Evolutionary conservation across 1,140 invertebrate species (phyloP).

Genomic region (Pomacea maculata): DNA sequence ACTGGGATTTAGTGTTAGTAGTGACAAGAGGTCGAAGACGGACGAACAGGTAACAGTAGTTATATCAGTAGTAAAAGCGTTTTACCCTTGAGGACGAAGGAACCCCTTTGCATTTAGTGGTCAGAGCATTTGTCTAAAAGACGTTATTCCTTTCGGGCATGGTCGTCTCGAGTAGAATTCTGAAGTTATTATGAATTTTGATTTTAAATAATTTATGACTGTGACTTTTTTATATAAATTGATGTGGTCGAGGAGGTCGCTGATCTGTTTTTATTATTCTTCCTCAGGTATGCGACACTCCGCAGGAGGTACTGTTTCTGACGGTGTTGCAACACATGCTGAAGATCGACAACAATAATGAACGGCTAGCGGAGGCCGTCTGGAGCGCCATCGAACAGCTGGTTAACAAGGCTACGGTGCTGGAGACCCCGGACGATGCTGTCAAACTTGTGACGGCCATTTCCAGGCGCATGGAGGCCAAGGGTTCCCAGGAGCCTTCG

Average conservation of each 20-base stretch:
- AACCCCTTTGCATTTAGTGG: too few relatives aligned
- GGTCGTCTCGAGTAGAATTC: too few relatives aligned
- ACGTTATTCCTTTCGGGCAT: too few relatives aligned
- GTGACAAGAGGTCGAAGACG: neutral
- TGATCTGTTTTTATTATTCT: too few relatives aligned
- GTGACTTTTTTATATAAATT: too few relatives aligned
- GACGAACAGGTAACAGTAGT: neutral
- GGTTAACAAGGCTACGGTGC: slow-evolving; percentile 86
- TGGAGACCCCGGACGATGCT: slow-evolving; percentile 80
- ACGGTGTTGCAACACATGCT: slow-evolving; percentile 91
- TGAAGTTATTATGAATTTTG: too few relatives aligned
- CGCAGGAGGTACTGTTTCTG: slow-evolving; percentile 91
- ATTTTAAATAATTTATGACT: too few relatives aligned
- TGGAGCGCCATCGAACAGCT: slow-evolving; percentile 83
- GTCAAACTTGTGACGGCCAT: slow-evolving; percentile 59
- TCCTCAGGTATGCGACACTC: slow-evolving; percentile 85
- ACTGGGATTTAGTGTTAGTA: neutral
- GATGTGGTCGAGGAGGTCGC: too few relatives aligned
- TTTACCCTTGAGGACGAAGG: too few relatives aligned
- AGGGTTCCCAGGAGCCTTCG: slow-evolving; percentile 41
- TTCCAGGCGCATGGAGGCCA: slow-evolving; percentile 46
- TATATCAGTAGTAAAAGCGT: neutral
- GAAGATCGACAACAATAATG: slow-evolving; percentile 86
- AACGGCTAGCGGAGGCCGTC: slow-evolving; percentile 63
- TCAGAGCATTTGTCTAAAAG: too few relatives aligned